Evolutionary conservation across 2,888 invertebrate genomes (phyloP), one percentile per base, ranked within the genome.

Genomic region (Xestia c-nigrum): DNA sequence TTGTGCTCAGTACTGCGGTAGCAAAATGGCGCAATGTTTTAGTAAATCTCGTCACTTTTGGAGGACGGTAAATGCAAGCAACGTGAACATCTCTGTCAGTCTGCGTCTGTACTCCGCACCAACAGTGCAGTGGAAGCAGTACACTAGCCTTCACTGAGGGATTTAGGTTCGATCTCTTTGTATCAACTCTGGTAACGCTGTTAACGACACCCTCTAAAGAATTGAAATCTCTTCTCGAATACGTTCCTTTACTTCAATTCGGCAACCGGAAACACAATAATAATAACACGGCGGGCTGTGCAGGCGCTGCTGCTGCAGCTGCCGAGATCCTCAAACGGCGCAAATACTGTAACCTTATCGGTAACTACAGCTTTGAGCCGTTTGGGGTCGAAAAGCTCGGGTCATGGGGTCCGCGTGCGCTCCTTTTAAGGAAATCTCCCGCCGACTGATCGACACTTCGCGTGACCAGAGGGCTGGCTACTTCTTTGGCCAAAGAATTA

Each of bases 121-220:
- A 12, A n/a, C 10, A 47, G 21, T 59, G 19, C 16, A 12, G 10
- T 40, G 38, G 10, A 38, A 16, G 7, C 50, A 43, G 69, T 14
- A 52, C 64, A 52, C 73, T 79, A 57, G 21, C 50, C n/a, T 59
- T 79, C 21, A 57, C 57, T 57, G 52, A 57, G 3, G 55, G 57
- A 24, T 75, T 40, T 16, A 31, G 14, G 24, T 59, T 67, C 16
- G 66, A 64, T 68, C 24, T 64, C 19, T 46, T 57, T 64, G 43
- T 64, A 57, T 79, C 21, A 43, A n/a, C n/a, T 43, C 31, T 64
- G 72, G 67, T 64, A 5, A 52, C 24, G 55, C 57, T 50, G 31
- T 72, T 52, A 31, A 46, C 40, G 52, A 71, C 24, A 21, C 38
- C 66, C 24, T 19, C 19, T 40, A 5, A 47, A 31, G 38, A 78